Evolutionary conservation across 2,113 vertebrate genomes (phyloP), one percentile per base, ranked within the genome.

Genomic region (Semnopithecus entellus): DNA sequence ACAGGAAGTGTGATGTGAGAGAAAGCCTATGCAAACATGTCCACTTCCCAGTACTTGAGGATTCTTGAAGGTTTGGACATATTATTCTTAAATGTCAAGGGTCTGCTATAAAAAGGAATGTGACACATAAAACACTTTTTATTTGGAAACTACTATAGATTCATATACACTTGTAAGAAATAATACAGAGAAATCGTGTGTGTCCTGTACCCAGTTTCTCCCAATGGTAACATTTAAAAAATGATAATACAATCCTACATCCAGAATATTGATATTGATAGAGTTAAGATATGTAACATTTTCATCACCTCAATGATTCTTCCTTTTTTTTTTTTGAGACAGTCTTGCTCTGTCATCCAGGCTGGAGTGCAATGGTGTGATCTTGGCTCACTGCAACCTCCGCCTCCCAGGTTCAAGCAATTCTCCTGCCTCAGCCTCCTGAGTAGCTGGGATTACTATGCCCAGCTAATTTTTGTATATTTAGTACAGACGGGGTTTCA

Each of bases 1-100:
- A 3, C 0, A 52, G 78, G 25, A 55, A 50, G 55, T 18, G 25
- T n/a, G 35, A 70, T 38, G 5, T 20, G 84, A 45, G 18, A 66
- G 20, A 45, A 52, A 73, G 10, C 25, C 52, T 80, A 10, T n/a
- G 17, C 0, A 1, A 30, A 1, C 23, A 6, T 11, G 3, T n/a
- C 30, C 13, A 1, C 59, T 85, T 84, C 22, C 52, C 43, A 80
- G 23, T 23, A 61, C 50, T 80, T 45, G 83, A 57, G 40, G 83
- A 88, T 96, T 94, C 43, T 40, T 85, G 84, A 86, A 61, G 73
- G 23, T 57, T 92, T 70, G 59, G 35, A 30, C 10, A 14, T 50
- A 9, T 52, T 50, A 7, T 70, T 82, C 59, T 90, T 18, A 90
- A 84, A 32, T 90, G 68, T 70, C 50, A 23, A 88, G 4, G 18